Conservation (phyloP, 2,797 vertebrate species). For the Hydrolagus colliei region DNA sequence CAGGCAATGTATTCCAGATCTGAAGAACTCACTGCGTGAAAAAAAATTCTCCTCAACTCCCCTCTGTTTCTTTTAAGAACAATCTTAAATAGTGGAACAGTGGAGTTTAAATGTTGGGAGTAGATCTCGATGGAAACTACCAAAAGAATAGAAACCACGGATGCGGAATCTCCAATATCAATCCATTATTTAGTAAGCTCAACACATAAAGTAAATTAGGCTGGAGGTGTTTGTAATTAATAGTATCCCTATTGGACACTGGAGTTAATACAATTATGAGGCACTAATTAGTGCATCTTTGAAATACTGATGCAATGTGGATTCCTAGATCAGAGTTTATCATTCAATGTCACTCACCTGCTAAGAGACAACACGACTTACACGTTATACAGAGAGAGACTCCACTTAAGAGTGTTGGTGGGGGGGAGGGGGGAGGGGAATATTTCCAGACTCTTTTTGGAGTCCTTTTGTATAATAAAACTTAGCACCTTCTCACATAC, state of each 20-base stretch:
- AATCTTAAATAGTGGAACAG: too few relatives aligned
- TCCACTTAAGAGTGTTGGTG: too few relatives aligned
- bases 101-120: too few relatives aligned
- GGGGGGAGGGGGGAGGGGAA: background rate
- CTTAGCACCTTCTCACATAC: conserved; percentile 2
- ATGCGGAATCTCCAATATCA: too few relatives aligned
- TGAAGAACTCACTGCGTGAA: too few relatives aligned
- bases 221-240: background rate
- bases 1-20: too few relatives aligned
- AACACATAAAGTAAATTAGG: too few relatives aligned
- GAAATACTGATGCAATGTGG: background rate
- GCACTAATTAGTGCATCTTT: conserved; percentile 6
- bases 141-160: too few relatives aligned
- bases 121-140: background rate
- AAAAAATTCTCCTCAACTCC: too few relatives aligned
- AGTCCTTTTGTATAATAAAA: conserved; percentile 9
- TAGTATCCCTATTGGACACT: background rate
- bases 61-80: too few relatives aligned
- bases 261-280: background rate
- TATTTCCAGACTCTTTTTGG: background rate
- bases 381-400: background rate
- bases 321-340: conserved; percentile 4
- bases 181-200: too few relatives aligned
- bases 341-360: conserved; percentile 21
- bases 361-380: background rate